Evolutionary conservation across 2,888 invertebrate species (phyloP).

Genomic region (Xiphydria camelus): DNA sequence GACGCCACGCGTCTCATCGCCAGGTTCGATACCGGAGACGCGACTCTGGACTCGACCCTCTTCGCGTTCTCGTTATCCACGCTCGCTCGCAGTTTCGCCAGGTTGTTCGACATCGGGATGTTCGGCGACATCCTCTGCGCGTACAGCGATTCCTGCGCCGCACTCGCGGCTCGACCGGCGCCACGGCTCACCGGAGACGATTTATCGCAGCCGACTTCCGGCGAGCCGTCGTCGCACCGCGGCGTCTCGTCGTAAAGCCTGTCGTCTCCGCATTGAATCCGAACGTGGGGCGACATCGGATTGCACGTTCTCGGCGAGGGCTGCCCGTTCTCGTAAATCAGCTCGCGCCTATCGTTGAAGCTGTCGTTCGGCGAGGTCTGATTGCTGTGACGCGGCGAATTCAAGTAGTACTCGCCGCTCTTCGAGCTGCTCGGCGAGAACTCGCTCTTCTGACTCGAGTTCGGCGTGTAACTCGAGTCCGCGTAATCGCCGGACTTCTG

Average conservation of each 20-base stretch:
- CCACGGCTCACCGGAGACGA: constrained; percentile 11
- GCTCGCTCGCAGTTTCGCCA: constrained; percentile 29
- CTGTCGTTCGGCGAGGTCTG: constrained; percentile 35
- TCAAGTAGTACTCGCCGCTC: constrained; percentile 50
- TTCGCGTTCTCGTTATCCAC: constrained; percentile 16
- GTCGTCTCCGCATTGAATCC: constrained; percentile 31
- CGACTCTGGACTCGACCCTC: not conserved
- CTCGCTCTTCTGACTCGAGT: constrained; percentile 52
- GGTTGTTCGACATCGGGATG: constrained; percentile 32
- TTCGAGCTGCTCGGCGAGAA: constrained; percentile 52
- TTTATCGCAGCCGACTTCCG: constrained; percentile 18
- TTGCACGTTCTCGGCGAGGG: constrained; percentile 21
- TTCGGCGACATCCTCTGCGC: constrained; percentile 27
- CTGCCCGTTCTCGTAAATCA: constrained; percentile 34
- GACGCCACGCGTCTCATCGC: no score
- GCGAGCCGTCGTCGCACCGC: constrained; percentile 12
- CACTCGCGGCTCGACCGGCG: not conserved
- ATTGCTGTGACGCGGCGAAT: constrained; percentile 37
- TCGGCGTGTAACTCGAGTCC: constrained; percentile 50
- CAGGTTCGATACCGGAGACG: not conserved
- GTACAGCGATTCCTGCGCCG: constrained; percentile 20
- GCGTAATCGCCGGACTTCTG: constrained; percentile 51
- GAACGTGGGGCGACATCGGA: constrained; percentile 31
- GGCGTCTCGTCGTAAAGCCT: constrained; percentile 41
- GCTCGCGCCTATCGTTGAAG: constrained; percentile 29